Base-by-base conservation (phyloP, 1,140 invertebrate genomes). In the Drosophila orena region DNA sequence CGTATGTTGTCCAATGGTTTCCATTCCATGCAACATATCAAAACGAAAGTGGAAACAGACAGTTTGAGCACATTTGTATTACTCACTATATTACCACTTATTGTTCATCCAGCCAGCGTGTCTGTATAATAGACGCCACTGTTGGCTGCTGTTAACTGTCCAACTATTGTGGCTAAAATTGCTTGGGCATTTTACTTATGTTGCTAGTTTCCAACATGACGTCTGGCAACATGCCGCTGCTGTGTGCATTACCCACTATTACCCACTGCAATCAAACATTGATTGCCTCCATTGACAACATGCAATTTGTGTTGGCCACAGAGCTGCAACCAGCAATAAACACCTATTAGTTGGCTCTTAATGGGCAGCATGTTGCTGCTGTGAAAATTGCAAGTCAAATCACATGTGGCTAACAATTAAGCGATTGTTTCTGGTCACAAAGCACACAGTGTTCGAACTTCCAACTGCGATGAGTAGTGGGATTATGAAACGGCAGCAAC, bases 301-400 rank as follows among this genome's bases (percentile, higher is more conserved):
- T 14, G n/a, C 40, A 24, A 35, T 56, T 57, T 56, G 38, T 22
- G 43, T 24, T 47, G 22, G 22, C 22, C 22, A n/a, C 44, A 24
- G 22, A 47, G 30, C 30, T 12, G 37, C 37, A 38, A 30, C 24
- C 34, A 49, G 24, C 54, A 57, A 57, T 57, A 44, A 57, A 44
- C 54, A 57, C 54, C 40, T 57, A 20, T 27, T 49, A 49, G 52
- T 30, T 56, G 38, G 12, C 54, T 34, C 40, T 44, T 57, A 56
- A 56, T 44, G 54, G 24, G 40, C 54, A 30, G 34, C 54, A 57
- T 57, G 54, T 57, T 57, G 54, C 59, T 46, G 35, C 7, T n/a
- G 52, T 30, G 27, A 30, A 30, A 49, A 49, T 49, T 17, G 47
- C 27, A 15, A 49, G 47, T 11, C 47, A 15, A 34, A 27, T 11